phyloP scores from a whole-genome alignment of 2,888 invertebrate genomes.

The Pristionchus entomophagus region DNA sequence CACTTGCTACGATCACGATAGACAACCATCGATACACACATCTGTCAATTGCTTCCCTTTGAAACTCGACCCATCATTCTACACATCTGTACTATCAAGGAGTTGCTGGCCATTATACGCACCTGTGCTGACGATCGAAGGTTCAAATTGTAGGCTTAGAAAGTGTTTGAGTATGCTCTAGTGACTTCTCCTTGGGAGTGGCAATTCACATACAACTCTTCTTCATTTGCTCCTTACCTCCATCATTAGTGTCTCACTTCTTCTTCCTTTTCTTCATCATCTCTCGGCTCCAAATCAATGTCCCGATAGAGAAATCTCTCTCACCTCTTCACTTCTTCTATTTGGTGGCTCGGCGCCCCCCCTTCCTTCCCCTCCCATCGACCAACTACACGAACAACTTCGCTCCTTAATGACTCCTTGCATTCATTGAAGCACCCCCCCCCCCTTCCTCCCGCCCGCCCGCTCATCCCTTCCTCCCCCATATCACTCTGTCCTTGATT shows the following conservation, averaged over 20 bases:
- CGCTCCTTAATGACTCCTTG: constrained; percentile 36
- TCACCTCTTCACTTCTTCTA: constrained; percentile 37
- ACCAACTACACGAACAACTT: constrained; percentile 35
- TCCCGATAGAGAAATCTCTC: background rate
- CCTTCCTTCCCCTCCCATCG: background rate
- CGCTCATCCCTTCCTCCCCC: constrained; percentile 16
- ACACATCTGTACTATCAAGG: background rate
- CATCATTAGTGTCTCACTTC: constrained; percentile 26
- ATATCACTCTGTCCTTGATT: constrained; percentile 38
- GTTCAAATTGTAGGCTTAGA: background rate
- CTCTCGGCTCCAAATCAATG: constrained; percentile 9
- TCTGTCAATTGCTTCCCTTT: background rate
- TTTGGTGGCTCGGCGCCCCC: constrained; percentile 36
- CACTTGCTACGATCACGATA: background rate
- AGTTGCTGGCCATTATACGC: too few relatives aligned
- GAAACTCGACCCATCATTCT: background rate
- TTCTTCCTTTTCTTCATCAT: background rate
- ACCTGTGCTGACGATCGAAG: too few relatives aligned
- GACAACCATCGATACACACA: background rate
- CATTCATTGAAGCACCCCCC: constrained; percentile 34
- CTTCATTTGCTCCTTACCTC: constrained; percentile 26
- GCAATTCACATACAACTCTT: constrained; percentile 19
- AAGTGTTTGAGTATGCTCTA: constrained; percentile 15
- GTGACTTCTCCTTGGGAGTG: constrained; percentile 20
- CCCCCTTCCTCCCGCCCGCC: background rate